Conservation (phyloP, 2,797 vertebrate species). For the Malurus leucopterus region DNA sequence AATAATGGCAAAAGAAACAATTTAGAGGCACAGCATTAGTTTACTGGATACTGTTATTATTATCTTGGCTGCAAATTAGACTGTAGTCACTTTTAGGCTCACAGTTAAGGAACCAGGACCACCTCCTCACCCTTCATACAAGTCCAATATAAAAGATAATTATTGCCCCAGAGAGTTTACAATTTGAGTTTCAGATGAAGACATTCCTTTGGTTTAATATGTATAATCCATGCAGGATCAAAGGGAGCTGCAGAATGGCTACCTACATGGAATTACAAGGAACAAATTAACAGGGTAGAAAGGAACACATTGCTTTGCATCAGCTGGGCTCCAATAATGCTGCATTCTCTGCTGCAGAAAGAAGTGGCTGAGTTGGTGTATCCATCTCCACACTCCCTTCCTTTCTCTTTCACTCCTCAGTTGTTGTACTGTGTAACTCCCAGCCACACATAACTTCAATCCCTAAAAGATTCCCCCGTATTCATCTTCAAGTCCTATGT, state of each 20-base stretch:
- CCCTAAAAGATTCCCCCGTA: neutral
- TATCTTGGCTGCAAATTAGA: neutral
- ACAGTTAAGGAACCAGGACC: neutral
- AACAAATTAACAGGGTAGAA: neutral
- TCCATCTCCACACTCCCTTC: neutral
- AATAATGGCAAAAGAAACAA: neutral
- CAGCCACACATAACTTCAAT: neutral
- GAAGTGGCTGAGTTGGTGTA: neutral
- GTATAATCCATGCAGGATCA: neutral
- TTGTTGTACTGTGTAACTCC: neutral
- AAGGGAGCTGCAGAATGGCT: neutral
- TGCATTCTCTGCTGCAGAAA: neutral
- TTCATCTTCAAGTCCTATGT: neutral
- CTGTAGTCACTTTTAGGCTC: neutral
- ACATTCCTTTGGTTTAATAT: neutral
- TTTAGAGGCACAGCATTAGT: neutral
- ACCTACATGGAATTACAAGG: neutral
- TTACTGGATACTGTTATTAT: neutral
- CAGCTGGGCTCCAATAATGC: neutral
- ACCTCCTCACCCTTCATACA: neutral
- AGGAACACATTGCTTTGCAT: neutral
- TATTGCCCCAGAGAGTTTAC: neutral
- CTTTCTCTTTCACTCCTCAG: neutral
- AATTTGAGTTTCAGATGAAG: neutral
- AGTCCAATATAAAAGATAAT: neutral